phyloP scores from a whole-genome alignment of 2,888 invertebrate species.

The Norana najaformis region DNA sequence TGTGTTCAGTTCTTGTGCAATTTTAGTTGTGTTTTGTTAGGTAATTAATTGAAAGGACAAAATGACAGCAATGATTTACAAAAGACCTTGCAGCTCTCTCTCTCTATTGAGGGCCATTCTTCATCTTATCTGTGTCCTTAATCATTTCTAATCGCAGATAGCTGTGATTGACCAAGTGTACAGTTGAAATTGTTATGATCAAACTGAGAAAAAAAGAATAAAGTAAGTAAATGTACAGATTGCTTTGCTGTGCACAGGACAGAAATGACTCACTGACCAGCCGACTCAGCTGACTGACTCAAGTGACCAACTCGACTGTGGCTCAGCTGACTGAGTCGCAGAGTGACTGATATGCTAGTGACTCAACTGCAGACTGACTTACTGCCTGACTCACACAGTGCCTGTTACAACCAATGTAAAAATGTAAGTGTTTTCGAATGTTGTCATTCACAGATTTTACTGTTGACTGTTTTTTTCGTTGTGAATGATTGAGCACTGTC shows the following conservation, averaged over 20 bases:
- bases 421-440: background rate
- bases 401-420: background rate
- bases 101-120: background rate
- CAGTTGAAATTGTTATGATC: background rate
- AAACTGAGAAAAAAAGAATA: background rate
- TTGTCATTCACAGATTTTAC: background rate
- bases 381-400: constrained; percentile 7
- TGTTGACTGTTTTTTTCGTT: background rate
- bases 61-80: background rate
- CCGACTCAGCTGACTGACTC: background rate
- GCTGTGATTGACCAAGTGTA: background rate
- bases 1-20: constrained; percentile 13
- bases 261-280: background rate
- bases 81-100: background rate
- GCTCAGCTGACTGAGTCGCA: background rate
- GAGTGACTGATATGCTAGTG: background rate
- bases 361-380: background rate
- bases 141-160: background rate
- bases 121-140: background rate
- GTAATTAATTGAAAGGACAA: no score
- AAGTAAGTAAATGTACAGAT: background rate
- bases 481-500: background rate
- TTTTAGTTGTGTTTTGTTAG: background rate
- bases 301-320: background rate
- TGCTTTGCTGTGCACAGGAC: background rate